Percentiles rank a stretch among this genome's conserved stretches.
phyloP scores from a whole-genome alignment of 2,888 invertebrate genomes.

The Acrobasis suavella region DNA sequence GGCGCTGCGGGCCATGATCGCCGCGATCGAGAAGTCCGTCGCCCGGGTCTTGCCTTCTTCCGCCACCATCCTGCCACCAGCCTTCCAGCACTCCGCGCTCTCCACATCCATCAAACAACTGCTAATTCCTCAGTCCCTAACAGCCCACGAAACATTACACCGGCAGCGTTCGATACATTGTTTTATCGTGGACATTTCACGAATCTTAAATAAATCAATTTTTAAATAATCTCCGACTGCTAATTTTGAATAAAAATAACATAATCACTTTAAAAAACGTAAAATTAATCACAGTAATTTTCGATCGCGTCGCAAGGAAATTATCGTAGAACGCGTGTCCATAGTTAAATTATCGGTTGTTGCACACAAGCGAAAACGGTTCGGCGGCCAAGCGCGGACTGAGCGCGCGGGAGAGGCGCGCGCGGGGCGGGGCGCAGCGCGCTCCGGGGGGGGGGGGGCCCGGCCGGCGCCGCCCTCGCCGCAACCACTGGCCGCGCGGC shows the following conservation, averaged over 20 bases:
- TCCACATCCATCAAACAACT: constrained; percentile 78
- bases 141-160: constrained; percentile 56
- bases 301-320: constrained; percentile 28
- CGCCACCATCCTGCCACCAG: constrained; percentile 74
- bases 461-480: constrained; percentile 50
- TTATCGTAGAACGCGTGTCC: constrained; percentile 43
- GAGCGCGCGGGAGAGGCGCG: constrained; percentile 59
- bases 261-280: constrained; percentile 16
- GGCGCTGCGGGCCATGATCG: constrained; percentile 91
- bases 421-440: constrained; percentile 56
- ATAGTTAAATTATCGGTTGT: constrained; percentile 36
- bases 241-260: constrained; percentile 4
- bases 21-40: constrained; percentile 97
- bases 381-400: constrained; percentile 72
- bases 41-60: constrained; percentile 83
- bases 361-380: constrained; percentile 48
- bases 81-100: constrained; percentile 69
- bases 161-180: constrained; percentile 61
- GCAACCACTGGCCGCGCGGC: constrained; percentile 67
- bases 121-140: constrained; percentile 50
- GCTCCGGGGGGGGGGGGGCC: constrained; percentile 35
- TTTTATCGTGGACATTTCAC: constrained; percentile 41
- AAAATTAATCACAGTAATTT: constrained; percentile 25
- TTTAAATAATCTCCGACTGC: constrained; percentile 1
- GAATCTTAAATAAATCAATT: neutral